Conservation (phyloP, 2,888 invertebrate species). For the Chrysomela aeneicollis region DNA sequence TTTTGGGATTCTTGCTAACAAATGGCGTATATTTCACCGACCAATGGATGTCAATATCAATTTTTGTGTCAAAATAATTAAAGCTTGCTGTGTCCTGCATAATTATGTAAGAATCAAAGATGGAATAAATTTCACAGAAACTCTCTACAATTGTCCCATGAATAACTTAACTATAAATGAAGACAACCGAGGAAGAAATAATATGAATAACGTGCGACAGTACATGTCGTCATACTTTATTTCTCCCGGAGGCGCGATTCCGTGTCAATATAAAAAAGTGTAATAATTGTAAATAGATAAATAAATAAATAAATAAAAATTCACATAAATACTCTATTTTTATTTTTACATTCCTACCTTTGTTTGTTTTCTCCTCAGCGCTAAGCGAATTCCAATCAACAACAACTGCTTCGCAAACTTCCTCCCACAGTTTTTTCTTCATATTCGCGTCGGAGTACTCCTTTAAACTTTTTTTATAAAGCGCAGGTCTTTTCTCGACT, state of each 20-base stretch:
- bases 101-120: conserved; percentile 14
- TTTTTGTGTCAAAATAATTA: conserved; percentile 19
- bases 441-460: conserved; percentile 8
- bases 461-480: conserved; percentile 14
- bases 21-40: conserved; percentile 31
- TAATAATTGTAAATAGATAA: conserved; percentile 28
- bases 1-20: conserved; percentile 32
- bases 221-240: conserved; percentile 36
- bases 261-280: conserved; percentile 39
- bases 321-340: conserved; percentile 5
- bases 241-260: conserved; percentile 32
- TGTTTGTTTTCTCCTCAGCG: conserved; percentile 35
- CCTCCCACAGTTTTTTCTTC: conserved; percentile 8
- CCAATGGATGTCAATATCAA: conserved; percentile 23
- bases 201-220: conserved; percentile 36
- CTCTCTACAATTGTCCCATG: conserved; percentile 31
- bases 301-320: conserved; percentile 19
- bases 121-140: conserved; percentile 27
- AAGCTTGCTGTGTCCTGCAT: conserved; percentile 16
- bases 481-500: conserved; percentile 16
- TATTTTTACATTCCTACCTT: conserved; percentile 29
- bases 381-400: conserved; percentile 30
- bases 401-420: conserved; percentile 4
- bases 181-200: conserved; percentile 36
- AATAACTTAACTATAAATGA: conserved; percentile 32